Conservation (phyloP, 2,113 vertebrate species). For the Lagopus muta region DNA sequence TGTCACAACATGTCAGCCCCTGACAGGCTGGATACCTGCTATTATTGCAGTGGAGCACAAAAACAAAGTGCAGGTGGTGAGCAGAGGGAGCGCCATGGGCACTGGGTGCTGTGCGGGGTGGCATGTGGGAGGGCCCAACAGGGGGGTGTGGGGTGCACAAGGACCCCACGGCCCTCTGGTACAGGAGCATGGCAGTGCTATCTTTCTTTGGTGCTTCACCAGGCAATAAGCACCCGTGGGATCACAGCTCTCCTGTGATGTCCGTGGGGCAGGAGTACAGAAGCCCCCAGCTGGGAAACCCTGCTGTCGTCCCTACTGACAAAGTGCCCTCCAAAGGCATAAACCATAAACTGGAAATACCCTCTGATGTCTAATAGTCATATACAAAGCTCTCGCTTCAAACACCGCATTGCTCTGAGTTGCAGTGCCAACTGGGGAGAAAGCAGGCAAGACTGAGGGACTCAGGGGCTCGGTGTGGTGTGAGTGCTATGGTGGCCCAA, state of each 20-base stretch:
- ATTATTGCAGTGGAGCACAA: constrained; percentile 61
- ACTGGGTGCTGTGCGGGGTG: neutral
- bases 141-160: accelerated
- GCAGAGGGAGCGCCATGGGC: neutral
- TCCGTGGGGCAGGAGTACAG: too few relatives aligned
- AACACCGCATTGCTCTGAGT: too few relatives aligned
- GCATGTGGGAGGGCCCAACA: accelerated
- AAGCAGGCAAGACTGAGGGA: neutral
- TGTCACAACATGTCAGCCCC: constrained; percentile 74
- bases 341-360: too few relatives aligned
- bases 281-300: too few relatives aligned
- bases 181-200: neutral
- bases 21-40: constrained; percentile 75
- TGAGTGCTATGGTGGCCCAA: neutral
- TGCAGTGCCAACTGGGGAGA: neutral
- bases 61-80: constrained; percentile 58
- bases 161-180: neutral
- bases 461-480: neutral
- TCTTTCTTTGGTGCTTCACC: too few relatives aligned
- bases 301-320: too few relatives aligned
- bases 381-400: neutral
- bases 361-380: neutral
- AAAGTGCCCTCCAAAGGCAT: neutral
- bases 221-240: too few relatives aligned
- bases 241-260: too few relatives aligned